Conservation (phyloP, 2,113 vertebrate genomes). For the Macrotus californicus region DNA sequence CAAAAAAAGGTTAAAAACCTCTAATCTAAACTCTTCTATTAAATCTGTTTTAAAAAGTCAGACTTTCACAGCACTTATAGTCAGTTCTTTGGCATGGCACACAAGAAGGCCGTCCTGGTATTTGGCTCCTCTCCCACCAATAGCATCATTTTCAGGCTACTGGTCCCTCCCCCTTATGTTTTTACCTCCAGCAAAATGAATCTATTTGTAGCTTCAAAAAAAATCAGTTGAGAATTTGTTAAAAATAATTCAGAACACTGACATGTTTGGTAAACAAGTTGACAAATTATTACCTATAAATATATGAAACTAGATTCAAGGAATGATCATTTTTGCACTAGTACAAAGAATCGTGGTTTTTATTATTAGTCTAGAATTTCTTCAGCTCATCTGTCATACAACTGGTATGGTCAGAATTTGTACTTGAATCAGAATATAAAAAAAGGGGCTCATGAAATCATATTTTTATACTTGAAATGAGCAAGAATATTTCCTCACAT, state of each 20-base stretch:
- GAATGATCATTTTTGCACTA: neutral
- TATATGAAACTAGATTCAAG: neutral
- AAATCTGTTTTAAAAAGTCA: neutral
- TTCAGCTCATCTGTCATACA: neutral
- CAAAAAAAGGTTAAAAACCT: neutral
- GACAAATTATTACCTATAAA: neutral
- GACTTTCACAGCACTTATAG: neutral
- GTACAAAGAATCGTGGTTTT: neutral
- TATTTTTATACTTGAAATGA: slow-evolving; percentile 3
- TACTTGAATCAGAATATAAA: neutral
- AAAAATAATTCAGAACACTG: neutral
- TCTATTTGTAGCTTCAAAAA: neutral
- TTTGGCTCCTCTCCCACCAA: neutral
- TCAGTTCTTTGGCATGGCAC: neutral
- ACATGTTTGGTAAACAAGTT: neutral
- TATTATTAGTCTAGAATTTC: neutral
- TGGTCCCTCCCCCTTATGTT: neutral
- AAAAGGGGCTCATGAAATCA: neutral
- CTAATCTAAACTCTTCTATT: neutral
- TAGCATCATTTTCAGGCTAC: neutral
- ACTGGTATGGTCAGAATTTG: neutral
- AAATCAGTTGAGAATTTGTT: neutral
- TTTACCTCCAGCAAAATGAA: neutral
- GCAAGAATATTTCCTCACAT: neutral
- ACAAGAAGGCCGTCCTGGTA: neutral